Percentiles rank a stretch among this genome's conserved stretches.
These are phyloP conservation scores for Cebus imitator DNA, from an alignment of 2,113 vertebrate genomes.

Conservation along the genomic window DNA sequence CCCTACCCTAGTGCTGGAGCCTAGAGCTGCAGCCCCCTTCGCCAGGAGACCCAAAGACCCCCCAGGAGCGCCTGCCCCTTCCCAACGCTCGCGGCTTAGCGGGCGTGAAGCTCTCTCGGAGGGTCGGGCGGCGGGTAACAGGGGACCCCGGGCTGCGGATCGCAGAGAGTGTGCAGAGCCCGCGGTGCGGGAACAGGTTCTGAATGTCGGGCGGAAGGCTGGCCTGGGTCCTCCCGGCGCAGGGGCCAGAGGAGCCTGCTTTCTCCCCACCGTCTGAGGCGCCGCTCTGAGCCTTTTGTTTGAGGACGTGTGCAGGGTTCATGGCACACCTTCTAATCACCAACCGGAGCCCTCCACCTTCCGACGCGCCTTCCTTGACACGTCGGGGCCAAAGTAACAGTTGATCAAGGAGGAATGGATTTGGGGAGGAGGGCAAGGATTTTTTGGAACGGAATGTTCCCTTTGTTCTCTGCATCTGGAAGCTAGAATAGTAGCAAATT, in stretches of 20 bases:
- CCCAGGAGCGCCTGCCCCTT: background rate
- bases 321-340: background rate
- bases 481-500: slow-evolving; percentile 52
- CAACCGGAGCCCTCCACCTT: background rate
- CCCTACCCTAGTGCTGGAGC: background rate
- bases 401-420: background rate
- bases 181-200: background rate
- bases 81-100: background rate
- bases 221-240: background rate
- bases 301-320: slow-evolving; percentile 44
- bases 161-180: background rate
- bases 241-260: background rate
- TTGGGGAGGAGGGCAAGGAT: background rate
- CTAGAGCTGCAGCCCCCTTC: background rate
- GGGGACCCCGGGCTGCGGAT: background rate
- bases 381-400: background rate
- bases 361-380: slow-evolving; percentile 16
- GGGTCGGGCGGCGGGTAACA: background rate
- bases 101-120: background rate
- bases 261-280: slow-evolving; percentile 55
- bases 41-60: background rate
- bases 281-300: slow-evolving; percentile 75
- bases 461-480: slow-evolving; percentile 72
- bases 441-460: background rate
- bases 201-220: background rate